These are phyloP conservation scores for Cryptoprocta ferox DNA, from an alignment of 2,797 vertebrate species.

Conservation along the genomic window DNA sequence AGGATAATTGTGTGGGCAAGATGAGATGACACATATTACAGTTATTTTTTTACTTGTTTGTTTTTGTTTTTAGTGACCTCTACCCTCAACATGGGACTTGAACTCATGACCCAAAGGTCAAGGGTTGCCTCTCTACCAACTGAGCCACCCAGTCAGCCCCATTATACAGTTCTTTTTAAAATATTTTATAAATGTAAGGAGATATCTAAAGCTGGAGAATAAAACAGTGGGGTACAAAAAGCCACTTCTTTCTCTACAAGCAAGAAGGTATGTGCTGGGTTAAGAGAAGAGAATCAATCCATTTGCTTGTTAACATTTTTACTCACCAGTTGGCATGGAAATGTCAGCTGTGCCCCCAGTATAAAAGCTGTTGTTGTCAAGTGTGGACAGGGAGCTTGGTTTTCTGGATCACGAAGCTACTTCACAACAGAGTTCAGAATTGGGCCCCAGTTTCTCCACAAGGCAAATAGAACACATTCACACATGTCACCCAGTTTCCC, in stretches of 20 bases:
- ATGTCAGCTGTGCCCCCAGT: not conserved
- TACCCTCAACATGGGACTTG: not conserved
- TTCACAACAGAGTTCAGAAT: not conserved
- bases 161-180: not conserved
- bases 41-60: not conserved
- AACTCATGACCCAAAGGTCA: not conserved
- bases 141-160: not conserved
- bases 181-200: not conserved
- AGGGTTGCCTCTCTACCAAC: not conserved
- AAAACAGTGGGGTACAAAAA: constrained; percentile 14
- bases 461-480: not conserved
- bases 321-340: not conserved
- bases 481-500: not conserved
- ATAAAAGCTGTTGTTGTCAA: not conserved
- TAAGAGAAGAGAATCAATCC: not conserved
- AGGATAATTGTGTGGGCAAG: not conserved
- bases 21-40: not conserved
- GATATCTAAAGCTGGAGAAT: not conserved
- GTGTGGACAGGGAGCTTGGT: not conserved
- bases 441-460: not conserved
- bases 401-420: not conserved
- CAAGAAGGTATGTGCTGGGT: not conserved
- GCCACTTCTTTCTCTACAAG: not conserved
- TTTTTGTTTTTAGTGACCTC: not conserved
- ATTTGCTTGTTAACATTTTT: not conserved